These are phyloP conservation scores for Agrochola lychnidis DNA, from an alignment of 2,888 invertebrate species.

Conservation along the genomic window DNA sequence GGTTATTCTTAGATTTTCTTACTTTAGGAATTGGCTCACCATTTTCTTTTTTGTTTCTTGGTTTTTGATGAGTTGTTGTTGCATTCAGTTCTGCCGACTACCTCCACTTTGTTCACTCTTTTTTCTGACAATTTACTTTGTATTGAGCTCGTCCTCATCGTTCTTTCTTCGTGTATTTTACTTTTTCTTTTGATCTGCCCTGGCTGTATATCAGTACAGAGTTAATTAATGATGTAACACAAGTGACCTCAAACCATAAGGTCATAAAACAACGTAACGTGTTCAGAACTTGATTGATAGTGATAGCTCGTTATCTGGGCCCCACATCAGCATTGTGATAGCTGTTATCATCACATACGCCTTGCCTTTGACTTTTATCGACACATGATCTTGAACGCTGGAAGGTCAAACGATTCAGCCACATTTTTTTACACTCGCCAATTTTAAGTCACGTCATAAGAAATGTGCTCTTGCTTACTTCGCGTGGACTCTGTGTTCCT, in stretches of 20 bases:
- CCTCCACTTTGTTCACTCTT: neutral
- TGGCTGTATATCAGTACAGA: neutral
- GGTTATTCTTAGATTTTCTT: slow-evolving; percentile 9
- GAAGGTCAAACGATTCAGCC: slow-evolving; percentile 35
- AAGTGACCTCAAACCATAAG: slow-evolving; percentile 14
- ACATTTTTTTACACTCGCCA: slow-evolving; percentile 14
- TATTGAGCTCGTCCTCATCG: neutral
- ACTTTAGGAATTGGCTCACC: neutral
- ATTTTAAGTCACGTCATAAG: neutral
- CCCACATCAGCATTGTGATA: slow-evolving; percentile 40
- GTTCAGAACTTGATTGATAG: slow-evolving; percentile 32
- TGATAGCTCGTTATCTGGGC: slow-evolving; percentile 32
- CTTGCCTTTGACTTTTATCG: slow-evolving; percentile 44
- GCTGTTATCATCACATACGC: slow-evolving; percentile 33
- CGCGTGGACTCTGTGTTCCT: neutral
- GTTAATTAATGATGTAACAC: neutral
- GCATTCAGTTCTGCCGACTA: neutral
- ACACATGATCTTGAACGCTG: slow-evolving; percentile 45
- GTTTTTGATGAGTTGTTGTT: neutral
- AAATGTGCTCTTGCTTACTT: slow-evolving; percentile 1
- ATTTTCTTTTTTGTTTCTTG: neutral
- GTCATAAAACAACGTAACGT: slow-evolving; percentile 13
- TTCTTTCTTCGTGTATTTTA: neutral
- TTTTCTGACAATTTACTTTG: neutral
- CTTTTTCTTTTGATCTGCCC: neutral